Conservation (phyloP, 2,888 invertebrate species). For the Barypeithes pellucidus region DNA sequence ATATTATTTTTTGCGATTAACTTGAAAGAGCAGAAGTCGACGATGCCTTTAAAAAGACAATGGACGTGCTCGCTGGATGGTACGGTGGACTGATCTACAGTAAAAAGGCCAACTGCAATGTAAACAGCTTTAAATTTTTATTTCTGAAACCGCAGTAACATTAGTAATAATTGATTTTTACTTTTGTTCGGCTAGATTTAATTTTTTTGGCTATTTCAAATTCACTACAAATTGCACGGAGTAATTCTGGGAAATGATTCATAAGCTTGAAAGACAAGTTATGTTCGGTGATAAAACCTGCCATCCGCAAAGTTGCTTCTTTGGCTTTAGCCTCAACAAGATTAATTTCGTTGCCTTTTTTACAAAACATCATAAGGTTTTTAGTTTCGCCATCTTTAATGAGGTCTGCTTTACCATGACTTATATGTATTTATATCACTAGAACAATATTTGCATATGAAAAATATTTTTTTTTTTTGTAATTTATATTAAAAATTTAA, state of each 20-base stretch:
- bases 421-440: conserved; percentile 4
- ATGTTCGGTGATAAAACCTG: conserved; percentile 48
- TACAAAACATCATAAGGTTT: no score
- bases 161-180: conserved; percentile 40
- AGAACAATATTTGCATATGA: no score
- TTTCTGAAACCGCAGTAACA: conserved; percentile 4
- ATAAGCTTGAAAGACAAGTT: conserved; percentile 47
- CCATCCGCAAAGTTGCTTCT: conserved; percentile 38
- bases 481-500: not conserved
- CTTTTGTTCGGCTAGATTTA: conserved; percentile 51
- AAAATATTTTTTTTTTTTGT: no score
- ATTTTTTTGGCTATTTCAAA: conserved; percentile 55
- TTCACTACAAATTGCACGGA: conserved; percentile 50
- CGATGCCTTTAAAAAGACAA: no score
- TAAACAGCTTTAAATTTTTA: no score
- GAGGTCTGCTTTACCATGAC: conserved; percentile 8
- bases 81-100: no score
- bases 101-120: no score
- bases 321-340: conserved; percentile 28
- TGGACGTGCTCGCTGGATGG: no score
- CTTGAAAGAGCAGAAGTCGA: no score
- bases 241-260: conserved; percentile 47
- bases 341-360: not conserved
- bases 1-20: no score
- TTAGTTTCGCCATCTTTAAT: not conserved